Percentiles rank a stretch among this genome's conserved stretches.
These are phyloP conservation scores for Meghimatium bilineatum DNA, from an alignment of 2,888 invertebrate species.

Conservation along the genomic window DNA sequence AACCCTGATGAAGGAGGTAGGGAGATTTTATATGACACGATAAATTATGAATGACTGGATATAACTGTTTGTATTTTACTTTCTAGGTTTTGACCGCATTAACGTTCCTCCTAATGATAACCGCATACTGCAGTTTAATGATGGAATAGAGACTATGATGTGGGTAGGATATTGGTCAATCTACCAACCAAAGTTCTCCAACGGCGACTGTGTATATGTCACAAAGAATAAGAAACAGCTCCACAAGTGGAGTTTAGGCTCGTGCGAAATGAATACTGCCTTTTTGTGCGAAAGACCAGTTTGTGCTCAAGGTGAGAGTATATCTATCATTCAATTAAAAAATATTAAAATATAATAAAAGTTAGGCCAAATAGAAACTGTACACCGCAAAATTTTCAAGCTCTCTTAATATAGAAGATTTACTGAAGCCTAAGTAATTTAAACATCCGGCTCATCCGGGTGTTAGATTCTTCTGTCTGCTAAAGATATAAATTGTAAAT, in stretches of 20 bases:
- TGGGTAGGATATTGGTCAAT: slow-evolving; percentile 56
- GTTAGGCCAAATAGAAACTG: neutral
- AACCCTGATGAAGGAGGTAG: too few species aligned
- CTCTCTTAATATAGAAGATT: neutral
- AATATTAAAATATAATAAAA: neutral
- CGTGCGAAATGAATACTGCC: slow-evolving; percentile 58
- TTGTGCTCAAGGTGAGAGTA: slow-evolving; percentile 60
- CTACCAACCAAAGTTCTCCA: slow-evolving; percentile 52
- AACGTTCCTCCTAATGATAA: slow-evolving; percentile 40
- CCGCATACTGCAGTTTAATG: slow-evolving; percentile 44
- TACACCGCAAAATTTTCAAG: neutral
- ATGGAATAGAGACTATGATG: slow-evolving; percentile 29
- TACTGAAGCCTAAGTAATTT: neutral
- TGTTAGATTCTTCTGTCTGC: too few species aligned
- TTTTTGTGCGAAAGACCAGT: slow-evolving; percentile 64
- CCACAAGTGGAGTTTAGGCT: slow-evolving; percentile 56
- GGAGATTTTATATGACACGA: too few species aligned
- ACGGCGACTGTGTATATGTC: slow-evolving; percentile 55
- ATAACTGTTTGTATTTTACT: too few species aligned
- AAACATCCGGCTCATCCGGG: neutral
- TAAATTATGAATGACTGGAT: too few species aligned
- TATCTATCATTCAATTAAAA: neutral
- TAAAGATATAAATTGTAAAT: too few species aligned
- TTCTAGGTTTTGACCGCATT: slow-evolving; percentile 47
- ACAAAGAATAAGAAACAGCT: slow-evolving; percentile 37